Evolutionary conservation across 2,888 invertebrate species (phyloP), one percentile per base, ranked within the genome.

Genomic region (Eupithecia insigniata): DNA sequence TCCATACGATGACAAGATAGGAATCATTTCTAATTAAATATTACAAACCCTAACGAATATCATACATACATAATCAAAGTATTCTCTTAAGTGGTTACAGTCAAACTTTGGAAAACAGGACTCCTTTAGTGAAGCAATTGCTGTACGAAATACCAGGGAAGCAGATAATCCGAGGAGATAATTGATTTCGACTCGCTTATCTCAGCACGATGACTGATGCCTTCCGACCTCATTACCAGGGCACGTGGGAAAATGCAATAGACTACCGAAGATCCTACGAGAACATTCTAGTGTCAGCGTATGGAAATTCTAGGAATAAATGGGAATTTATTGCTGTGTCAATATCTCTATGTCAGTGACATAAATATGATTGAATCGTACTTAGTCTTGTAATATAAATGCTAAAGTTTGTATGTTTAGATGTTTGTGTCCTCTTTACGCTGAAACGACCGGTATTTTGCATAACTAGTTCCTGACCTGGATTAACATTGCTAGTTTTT

Each of bases 161-260:
- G 39, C 30, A 51, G 51, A 18, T 61, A 71, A 43, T 30, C 55
- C 43, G 39, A 34, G 12, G n/a, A 39, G 70, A 67, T 73, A 70
- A 73, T 73, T 73, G 73, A 73, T 70, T 70, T 70, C 39, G 67
- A 55, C 58, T 55, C 39, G 71, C 76, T 79, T 84, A 83, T 85
- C 83, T 80, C 65, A 79, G 84, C 81, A 84, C 83, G 85, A 84
- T 85, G 87, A 86, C 81, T 75, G 83, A 86, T 87, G 78, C 71
- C 85, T 84, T 88, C 86, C 86, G 83, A 76, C 32, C 68, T 72
- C 79, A 81, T 81, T 80, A 81, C 70, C 55, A 55, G 55, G 75
- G 67, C 78, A 82, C 81, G 80, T 84, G 83, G 80, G 84, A 85
- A 84, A 67, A 66, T 46, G 60, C 67, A 72, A 51, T 64, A 67